phyloP scores from a whole-genome alignment of 2,113 vertebrate species.

The Aphelocoma coerulescens region DNA sequence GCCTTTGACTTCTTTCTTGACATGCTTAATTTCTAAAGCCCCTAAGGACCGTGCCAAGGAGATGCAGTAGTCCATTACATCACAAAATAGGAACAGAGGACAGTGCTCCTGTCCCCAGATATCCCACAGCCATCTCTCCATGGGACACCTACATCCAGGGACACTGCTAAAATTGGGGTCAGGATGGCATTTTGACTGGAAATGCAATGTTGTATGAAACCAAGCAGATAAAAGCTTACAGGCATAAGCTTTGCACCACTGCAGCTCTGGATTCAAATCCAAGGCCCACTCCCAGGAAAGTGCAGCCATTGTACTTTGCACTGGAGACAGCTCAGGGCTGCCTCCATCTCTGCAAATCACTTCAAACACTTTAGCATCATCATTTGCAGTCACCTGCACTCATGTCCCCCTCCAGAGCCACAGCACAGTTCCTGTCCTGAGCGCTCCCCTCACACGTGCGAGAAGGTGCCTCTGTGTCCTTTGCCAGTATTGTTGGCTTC shows the following conservation, averaged over 20 bases:
- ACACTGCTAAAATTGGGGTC: not conserved
- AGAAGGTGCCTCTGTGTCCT: not conserved
- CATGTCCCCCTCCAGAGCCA: not conserved
- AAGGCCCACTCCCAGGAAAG: fast-evolving
- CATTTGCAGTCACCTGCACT: not conserved
- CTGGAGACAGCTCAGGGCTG: not conserved
- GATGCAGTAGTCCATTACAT: not conserved
- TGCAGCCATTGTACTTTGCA: fast-evolving
- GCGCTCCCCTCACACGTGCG: fast-evolving
- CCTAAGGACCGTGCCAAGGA: not conserved
- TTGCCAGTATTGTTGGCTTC: not conserved
- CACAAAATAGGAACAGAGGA: not conserved
- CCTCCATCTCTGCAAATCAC: not conserved
- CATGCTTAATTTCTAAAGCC: not conserved
- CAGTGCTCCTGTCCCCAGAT: fast-evolving
- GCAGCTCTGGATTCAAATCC: not conserved
- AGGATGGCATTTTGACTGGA: not conserved
- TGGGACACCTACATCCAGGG: fast-evolving
- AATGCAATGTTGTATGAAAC: not conserved
- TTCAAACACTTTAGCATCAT: not conserved
- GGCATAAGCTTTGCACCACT: not conserved
- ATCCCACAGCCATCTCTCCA: not conserved
- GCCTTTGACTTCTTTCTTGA: not conserved
- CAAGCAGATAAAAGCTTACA: not conserved
- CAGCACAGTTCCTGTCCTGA: not conserved